Evolutionary conservation across 2,888 invertebrate species (phyloP), one percentile per base, ranked within the genome.

Genomic region (Stenoptilia bipunctidactyla): DNA sequence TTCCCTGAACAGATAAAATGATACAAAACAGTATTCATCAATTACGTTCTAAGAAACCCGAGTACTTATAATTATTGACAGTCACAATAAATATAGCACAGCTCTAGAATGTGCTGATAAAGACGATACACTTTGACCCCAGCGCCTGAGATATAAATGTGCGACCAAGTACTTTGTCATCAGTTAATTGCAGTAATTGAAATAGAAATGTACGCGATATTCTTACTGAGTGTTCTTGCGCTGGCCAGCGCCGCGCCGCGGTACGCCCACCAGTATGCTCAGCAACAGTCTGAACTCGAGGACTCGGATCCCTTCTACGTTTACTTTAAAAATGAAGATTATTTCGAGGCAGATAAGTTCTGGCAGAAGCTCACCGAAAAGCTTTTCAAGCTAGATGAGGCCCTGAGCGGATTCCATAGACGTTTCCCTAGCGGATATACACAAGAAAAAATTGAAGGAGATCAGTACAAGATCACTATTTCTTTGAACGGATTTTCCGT

Each of bases 321-420:
- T 4, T 58, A 51, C 40, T 46, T 62, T 45, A 43, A 47, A 4
- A n/a, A 30, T 2, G 61, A 60, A 0, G 52, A 60, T 10, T 9
- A 71, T 0, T 75, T 79, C 53, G 70, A 76, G 49, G 68, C 74
- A 0, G 47, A 51, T 15, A 52, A 51, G 12, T 76, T 79, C 50
- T 80, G 74, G 74, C 27, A 47, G 0, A 57, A 66, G 1, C 42
- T 79, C 1, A 53, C 54, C 1, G 53, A 46, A 8, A 69, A 77
- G 41, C 47, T 80, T 51, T 47, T 44, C 2, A 52, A 60, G 27
- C 25, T 82, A 1, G 71, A 80, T 27, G 44, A 55, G 0, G 53
- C 66, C 50, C 38, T 80, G 0, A 48, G 45, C 1, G 58, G 66
- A 1, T 61, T 80, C 43, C 45, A 51, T 30, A 49, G 43, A 2